These are phyloP conservation scores for Drosophila fulvimacula DNA, from an alignment of 2,888 invertebrate species.

Conservation along the genomic window DNA sequence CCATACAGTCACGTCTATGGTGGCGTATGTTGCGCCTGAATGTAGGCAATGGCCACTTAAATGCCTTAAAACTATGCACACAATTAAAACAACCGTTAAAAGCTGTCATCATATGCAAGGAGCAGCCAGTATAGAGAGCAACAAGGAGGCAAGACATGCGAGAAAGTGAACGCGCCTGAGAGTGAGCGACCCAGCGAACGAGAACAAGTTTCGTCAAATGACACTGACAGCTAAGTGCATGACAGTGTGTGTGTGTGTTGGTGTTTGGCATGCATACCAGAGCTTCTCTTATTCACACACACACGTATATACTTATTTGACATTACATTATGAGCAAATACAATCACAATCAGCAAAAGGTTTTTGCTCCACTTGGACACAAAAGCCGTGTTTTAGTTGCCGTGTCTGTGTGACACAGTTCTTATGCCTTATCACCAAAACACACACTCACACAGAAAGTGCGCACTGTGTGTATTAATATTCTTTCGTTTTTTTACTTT, in stretches of 20 bases:
- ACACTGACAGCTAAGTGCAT: conserved; percentile 43
- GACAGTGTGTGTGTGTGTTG: conserved; percentile 7
- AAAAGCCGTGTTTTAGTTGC: conserved; percentile 55
- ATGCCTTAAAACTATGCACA: conserved; percentile 52
- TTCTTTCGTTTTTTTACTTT: conserved; percentile 26
- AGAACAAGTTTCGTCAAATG: conserved; percentile 39
- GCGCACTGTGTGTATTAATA: conserved; percentile 31
- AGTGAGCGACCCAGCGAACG: not conserved
- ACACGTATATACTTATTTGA: conserved; percentile 16
- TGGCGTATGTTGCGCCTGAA: conserved; percentile 41
- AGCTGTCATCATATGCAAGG: conserved; percentile 22
- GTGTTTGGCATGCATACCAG: conserved; percentile 44
- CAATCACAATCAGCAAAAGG: conserved; percentile 59
- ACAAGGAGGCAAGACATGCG: conserved; percentile 2
- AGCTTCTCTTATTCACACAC: conserved; percentile 39
- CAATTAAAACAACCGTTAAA: conserved; percentile 58
- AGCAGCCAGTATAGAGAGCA: conserved; percentile 19
- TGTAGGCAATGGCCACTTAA: conserved; percentile 59
- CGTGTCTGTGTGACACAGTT: conserved; percentile 64
- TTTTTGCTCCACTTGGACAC: conserved; percentile 67
- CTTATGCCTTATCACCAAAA: conserved; percentile 54
- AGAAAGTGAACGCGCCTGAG: not conserved
- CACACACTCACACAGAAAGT: conserved; percentile 17
- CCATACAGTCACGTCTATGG: not conserved
- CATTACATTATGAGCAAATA: conserved; percentile 37